A percentile compares a stretch with the other conserved stretches of the same genome.
Conservation (phyloP, 2,888 invertebrate genomes). For the Hirtodrosophila histrioides region DNA sequence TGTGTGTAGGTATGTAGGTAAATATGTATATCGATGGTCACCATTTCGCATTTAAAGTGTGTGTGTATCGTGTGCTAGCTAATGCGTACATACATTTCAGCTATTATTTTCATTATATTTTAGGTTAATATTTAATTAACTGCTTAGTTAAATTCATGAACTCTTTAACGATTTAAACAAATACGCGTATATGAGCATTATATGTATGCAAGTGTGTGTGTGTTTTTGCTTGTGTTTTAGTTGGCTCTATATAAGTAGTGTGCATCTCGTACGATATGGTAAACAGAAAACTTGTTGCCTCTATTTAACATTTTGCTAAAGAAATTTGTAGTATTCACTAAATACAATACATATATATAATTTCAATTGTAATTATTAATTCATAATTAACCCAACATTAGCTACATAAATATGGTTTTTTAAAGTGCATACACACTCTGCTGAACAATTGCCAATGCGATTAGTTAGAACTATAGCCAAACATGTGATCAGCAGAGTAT, state of each 20-base stretch:
- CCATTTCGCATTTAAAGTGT: constrained; percentile 76
- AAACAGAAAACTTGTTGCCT: constrained; percentile 44
- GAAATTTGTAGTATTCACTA: constrained; percentile 55
- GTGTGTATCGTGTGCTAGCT: constrained; percentile 53
- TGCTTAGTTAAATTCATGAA: constrained; percentile 59
- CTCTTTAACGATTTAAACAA: constrained; percentile 66
- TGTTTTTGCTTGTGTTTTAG: constrained; percentile 25
- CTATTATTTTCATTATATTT: constrained; percentile 27
- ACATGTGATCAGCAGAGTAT: constrained; percentile 15
- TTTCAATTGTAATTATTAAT: constrained; percentile 36
- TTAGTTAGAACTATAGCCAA: not conserved
- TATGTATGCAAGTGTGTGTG: constrained; percentile 49
- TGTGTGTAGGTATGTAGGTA: constrained; percentile 53
- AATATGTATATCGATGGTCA: constrained; percentile 77
- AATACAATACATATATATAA: constrained; percentile 38
- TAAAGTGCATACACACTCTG: constrained; percentile 28
- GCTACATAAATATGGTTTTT: constrained; percentile 67
- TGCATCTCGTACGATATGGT: constrained; percentile 29
- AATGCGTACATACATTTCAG: constrained; percentile 51
- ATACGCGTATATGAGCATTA: constrained; percentile 73
- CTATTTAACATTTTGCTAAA: constrained; percentile 65
- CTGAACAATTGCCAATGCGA: constrained; percentile 2
- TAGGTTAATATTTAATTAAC: constrained; percentile 38
- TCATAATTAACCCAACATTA: constrained; percentile 72
- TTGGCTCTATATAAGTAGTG: constrained; percentile 36